Base-by-base conservation (phyloP, 2,797 vertebrate species). In the Gadopsis bispinosus region DNA sequence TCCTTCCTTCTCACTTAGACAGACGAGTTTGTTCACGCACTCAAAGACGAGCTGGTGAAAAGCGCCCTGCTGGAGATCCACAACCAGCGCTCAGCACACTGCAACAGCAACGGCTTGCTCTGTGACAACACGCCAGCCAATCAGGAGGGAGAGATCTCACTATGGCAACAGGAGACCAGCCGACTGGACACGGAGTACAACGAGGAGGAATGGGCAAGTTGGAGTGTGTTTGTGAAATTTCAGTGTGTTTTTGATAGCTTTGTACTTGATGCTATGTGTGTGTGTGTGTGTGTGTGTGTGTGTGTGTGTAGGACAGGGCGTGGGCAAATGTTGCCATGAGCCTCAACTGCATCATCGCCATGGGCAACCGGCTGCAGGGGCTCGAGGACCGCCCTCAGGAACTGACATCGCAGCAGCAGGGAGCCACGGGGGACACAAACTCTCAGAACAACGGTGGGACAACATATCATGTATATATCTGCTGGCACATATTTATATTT, bases 121-220 rank as follows among this genome's bases (percentile, higher is more conserved):
- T 79, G 82, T 4, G 83, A 60, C 11, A 81, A 81, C 54, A 2
- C 62, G 0, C 69, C 92, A 0, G 77, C 80, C 12, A 90, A 87
- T 76, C 93, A 92, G 8, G 93, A 92, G 2, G 75, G 54, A 0
- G 72, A 74, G 1, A 61, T 75, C 0, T 87, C 88, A 0, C 51
- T 92, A 1, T 87, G 89, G 69, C 92, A 92, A 11, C 95, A 95
- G 76, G 95, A 96, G 58, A 94, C 90, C 16, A 93, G 95, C 59
- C 95, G 93, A 0, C 93, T 94, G 19, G 94, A 96, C 14, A 86
- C 85, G 0, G 96, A 97, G 83, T 97, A 97, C 7, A 95, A 98
- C 10, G 97, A 98, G 55, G 97, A 98, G 58, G 96, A 97, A 86
- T 99, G 98, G 98, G 98, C 94, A 96, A 96, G 96, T 96, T 22